Percentiles rank a stretch among this genome's conserved stretches.
phyloP scores from a whole-genome alignment of 2,888 invertebrate species.

The Drosophila greeni region DNA sequence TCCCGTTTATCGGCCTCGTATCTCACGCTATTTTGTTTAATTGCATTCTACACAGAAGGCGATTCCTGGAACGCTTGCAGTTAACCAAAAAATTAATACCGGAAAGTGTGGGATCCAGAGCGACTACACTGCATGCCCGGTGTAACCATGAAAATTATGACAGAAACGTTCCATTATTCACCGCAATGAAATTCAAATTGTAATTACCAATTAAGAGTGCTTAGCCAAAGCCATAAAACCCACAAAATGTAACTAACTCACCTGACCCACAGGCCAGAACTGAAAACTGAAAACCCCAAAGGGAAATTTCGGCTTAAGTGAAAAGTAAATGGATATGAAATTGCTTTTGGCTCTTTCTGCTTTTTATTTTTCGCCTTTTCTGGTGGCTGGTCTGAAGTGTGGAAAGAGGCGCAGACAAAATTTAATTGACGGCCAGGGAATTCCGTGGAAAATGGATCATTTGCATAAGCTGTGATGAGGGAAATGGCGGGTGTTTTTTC shows the following conservation, averaged over 20 bases:
- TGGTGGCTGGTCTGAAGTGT: constrained; percentile 9
- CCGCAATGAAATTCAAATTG: constrained; percentile 46
- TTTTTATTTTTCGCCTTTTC: not conserved
- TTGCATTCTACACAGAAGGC: constrained; percentile 68
- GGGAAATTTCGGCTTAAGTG: constrained; percentile 23
- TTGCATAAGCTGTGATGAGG: constrained; percentile 62
- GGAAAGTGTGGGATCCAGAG: constrained; percentile 25
- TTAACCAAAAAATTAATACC: constrained; percentile 70
- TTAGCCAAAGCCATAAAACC: constrained; percentile 44
- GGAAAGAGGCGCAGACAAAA: constrained; percentile 45
- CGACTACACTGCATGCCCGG: not conserved
- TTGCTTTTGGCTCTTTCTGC: constrained; percentile 1
- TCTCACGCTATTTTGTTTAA: constrained; percentile 75
- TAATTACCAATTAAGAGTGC: constrained; percentile 68
- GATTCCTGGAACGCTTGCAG: constrained; percentile 65
- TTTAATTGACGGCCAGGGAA: constrained; percentile 74
- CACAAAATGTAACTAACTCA: constrained; percentile 34
- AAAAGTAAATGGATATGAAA: constrained; percentile 30
- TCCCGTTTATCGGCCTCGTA: constrained; percentile 63
- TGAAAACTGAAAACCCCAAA: constrained; percentile 5
- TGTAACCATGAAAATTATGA: constrained; percentile 52
- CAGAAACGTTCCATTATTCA: constrained; percentile 35
- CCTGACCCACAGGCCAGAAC: constrained; percentile 24
- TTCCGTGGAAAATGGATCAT: constrained; percentile 75
- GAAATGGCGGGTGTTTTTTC: constrained; percentile 5